phyloP scores from a whole-genome alignment of 2,113 vertebrate genomes.

The Boleophthalmus pectinirostris region DNA sequence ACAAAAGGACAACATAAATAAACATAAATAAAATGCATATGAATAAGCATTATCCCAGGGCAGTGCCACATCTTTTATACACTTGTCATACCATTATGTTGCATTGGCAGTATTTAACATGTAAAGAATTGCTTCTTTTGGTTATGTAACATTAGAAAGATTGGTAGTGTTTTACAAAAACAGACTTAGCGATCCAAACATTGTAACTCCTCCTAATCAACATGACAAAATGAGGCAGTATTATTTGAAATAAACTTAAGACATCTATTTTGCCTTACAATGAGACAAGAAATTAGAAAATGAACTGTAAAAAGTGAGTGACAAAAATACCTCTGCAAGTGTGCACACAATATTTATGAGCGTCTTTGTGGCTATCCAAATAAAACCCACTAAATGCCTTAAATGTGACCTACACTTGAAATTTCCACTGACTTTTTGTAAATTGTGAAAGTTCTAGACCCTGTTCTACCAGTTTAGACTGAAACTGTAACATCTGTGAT shows the following conservation, averaged over 20 bases:
- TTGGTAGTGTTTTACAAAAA: constrained; percentile 44
- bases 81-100: constrained; percentile 33
- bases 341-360: constrained; percentile 63
- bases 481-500: constrained; percentile 28
- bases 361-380: constrained; percentile 43
- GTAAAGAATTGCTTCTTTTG: constrained; percentile 60
- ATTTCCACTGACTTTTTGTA: constrained; percentile 47
- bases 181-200: constrained; percentile 70
- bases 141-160: constrained; percentile 41
- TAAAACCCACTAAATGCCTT: constrained; percentile 51
- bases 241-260: constrained; percentile 63
- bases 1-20: constrained; percentile 46
- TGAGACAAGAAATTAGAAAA: constrained; percentile 43
- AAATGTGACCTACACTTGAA: constrained; percentile 43
- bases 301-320: constrained; percentile 11
- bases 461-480: constrained; percentile 58
- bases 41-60: constrained; percentile 33
- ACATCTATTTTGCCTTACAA: constrained; percentile 62
- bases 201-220: constrained; percentile 60
- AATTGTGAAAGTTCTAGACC: constrained; percentile 57
- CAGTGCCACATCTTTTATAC: constrained; percentile 32
- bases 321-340: constrained; percentile 42
- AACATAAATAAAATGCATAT: constrained; percentile 37
- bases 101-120: constrained; percentile 29
- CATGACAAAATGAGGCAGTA: constrained; percentile 71